Evolutionary conservation across 2,797 vertebrate genomes (phyloP).

Genomic region (Trichosurus vulpecula): DNA sequence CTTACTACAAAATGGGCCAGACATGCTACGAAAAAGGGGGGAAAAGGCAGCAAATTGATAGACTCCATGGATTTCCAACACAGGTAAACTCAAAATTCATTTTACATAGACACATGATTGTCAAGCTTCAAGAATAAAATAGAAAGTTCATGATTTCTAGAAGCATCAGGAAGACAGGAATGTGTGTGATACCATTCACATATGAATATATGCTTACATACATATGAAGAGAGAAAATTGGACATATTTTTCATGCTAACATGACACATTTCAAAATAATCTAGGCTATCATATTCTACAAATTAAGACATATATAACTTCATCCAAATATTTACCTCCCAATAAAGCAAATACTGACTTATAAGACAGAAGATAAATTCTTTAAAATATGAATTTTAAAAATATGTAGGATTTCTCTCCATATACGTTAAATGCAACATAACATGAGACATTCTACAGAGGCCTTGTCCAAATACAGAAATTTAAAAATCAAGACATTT

Average conservation of each 20-base stretch:
- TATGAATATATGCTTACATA: not conserved
- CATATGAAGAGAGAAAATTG: not conserved
- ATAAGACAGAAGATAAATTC: not conserved
- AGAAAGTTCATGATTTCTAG: not conserved
- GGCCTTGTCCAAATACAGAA: not conserved
- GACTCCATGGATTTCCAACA: not conserved
- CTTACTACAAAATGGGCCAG: not conserved
- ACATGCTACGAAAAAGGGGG: not conserved
- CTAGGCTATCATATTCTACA: not conserved
- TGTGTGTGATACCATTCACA: not conserved
- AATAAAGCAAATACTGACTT: not conserved
- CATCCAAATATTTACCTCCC: not conserved
- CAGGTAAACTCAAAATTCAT: not conserved
- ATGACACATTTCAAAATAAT: not conserved
- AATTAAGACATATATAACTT: not conserved
- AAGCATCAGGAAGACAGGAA: not conserved
- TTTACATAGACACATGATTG: not conserved
- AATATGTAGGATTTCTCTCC: not conserved
- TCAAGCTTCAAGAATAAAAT: not conserved
- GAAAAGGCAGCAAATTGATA: not conserved
- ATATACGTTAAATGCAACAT: not conserved
- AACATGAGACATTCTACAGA: not conserved
- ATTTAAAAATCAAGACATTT: too few relatives aligned
- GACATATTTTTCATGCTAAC: not conserved
- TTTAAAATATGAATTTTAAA: not conserved